Percentiles rank a stretch among this genome's conserved stretches.
Conservation (phyloP, 2,888 invertebrate species). For the Phengaris arion region DNA sequence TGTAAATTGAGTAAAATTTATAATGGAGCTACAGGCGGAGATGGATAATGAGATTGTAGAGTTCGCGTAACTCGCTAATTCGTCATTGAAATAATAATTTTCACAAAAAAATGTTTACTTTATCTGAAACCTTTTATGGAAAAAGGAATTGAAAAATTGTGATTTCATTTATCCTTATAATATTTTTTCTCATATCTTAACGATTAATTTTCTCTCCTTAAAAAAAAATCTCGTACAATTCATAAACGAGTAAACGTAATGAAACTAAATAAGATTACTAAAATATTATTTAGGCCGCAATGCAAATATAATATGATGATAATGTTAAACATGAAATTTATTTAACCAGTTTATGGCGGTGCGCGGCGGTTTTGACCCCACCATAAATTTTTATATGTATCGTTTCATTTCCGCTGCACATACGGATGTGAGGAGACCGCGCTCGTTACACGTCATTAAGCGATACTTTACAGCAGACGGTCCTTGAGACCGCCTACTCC, state of each 20-base stretch:
- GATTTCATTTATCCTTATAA: no score
- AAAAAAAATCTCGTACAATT: no score
- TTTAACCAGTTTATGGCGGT: background rate
- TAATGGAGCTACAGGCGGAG: constrained; percentile 50
- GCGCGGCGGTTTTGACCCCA: constrained; percentile 8
- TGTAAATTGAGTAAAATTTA: constrained; percentile 75
- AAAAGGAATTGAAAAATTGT: no score
- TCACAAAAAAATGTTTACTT: constrained; percentile 45
- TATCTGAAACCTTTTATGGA: background rate
- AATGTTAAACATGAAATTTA: background rate
- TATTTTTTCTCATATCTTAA: no score
- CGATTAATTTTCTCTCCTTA: no score
- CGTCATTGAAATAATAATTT: constrained; percentile 63
- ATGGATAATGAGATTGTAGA: constrained; percentile 73
- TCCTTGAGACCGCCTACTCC: constrained; percentile 73
- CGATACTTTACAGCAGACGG: constrained; percentile 79
- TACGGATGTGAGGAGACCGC: constrained; percentile 59
- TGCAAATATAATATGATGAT: background rate
- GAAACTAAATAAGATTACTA: no score
- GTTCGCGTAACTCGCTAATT: constrained; percentile 61
- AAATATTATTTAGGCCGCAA: background rate
- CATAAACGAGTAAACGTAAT: no score
- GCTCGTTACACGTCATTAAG: constrained; percentile 80
- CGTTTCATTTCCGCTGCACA: constrained; percentile 55
- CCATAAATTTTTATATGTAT: constrained; percentile 35